phyloP scores from a whole-genome alignment of 2,797 vertebrate species.

The Choloepus didactylus region DNA sequence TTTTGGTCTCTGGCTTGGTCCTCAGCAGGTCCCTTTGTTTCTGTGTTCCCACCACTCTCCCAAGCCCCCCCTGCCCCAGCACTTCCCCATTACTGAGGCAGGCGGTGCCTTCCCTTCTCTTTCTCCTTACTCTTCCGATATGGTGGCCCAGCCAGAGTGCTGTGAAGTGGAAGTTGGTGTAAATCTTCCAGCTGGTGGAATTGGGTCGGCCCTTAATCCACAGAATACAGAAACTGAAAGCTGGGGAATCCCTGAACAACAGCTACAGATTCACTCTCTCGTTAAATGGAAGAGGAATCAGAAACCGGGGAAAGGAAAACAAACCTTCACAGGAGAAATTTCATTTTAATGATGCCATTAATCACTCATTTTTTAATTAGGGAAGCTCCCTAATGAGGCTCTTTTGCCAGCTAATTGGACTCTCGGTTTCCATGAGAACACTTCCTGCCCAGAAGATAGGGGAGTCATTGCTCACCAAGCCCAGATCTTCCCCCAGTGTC shows the following conservation, averaged over 20 bases:
- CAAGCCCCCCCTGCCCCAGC: background rate
- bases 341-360: constrained; percentile 81
- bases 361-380: constrained; percentile 84
- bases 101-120: background rate
- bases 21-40: background rate
- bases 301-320: constrained; percentile 62
- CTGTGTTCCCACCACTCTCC: background rate
- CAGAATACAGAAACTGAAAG: background rate
- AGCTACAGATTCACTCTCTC: constrained; percentile 7
- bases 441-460: constrained; percentile 71
- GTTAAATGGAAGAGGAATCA: constrained; percentile 67
- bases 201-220: background rate
- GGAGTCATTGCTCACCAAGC: constrained; percentile 67
- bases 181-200: background rate
- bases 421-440: constrained; percentile 77
- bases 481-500: constrained; percentile 72
- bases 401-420: constrained; percentile 71
- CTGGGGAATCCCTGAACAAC: constrained; percentile 57
- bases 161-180: background rate
- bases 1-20: background rate
- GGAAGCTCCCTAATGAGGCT: constrained; percentile 80
- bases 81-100: too few relatives aligned
- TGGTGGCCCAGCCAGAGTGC: background rate
- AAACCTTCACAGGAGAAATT: constrained; percentile 84
- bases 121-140: background rate